Evolutionary conservation across 1,140 invertebrate species (phyloP), one percentile per base, ranked within the genome.

Genomic region (Pinna nobilis): DNA sequence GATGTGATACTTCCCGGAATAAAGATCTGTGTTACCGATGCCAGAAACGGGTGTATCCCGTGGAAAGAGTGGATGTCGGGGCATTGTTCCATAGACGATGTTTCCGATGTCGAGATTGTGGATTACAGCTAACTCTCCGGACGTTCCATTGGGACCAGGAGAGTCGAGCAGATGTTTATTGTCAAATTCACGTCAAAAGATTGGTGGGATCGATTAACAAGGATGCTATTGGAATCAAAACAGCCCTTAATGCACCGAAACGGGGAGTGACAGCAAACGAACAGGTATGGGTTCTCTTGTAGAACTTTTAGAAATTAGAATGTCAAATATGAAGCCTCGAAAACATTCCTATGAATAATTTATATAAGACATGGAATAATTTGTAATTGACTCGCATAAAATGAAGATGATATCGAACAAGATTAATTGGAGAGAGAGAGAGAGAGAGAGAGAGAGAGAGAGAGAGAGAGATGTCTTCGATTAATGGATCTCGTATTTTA

Each of bases 1-100:
- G 76, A 11, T 63, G 61, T 32, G 70, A 77, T 23, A 32, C 68
- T 35, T 74, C 77, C 2, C 78, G 79, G 33, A 67, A 77, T 5
- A 78, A 79, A 18, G 84, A 86, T 55, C 81, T 81, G 0, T 87
- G 86, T 70, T 83, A 83, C 70, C 64, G 86, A 18, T 87, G 86
- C 74, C 71, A 82, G 51, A 86, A 83, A 47, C 69, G 85, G 64
- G 87, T 88, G 5, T 88, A 88, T 61, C 86, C 86, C 0, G 82
- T 88, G 47, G 87, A 88, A 61, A 79, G 81, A 44, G 81, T 88
- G 37, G 86, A 88, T 66, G 81, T 88, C 1, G 87, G 87, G 3
- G 83, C 80, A 0, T 57, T 87, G 30, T 88, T 87, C 67, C 87
- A 88, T 67, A 78, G 83, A 15, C 69, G 84, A 0, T 88, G 87